Evolutionary conservation across 1,140 invertebrate genomes (phyloP).

Genomic region (Conus ventricosus): DNA sequence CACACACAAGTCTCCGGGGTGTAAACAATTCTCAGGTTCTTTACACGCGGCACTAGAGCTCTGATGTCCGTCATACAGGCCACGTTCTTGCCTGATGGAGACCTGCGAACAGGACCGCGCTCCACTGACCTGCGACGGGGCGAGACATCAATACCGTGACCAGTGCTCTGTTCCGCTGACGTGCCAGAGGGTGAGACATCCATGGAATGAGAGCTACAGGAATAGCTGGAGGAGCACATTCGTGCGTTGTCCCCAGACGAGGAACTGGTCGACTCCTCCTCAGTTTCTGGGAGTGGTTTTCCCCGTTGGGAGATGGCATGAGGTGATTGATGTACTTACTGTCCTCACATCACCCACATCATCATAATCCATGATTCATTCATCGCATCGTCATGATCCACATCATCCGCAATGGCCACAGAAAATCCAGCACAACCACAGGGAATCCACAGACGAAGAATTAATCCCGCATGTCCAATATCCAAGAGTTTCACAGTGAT

Average conservation of each 20-base stretch:
- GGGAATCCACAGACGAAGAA: too few relatives aligned
- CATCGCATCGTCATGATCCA: not conserved
- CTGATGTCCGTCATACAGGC: slow-evolving; percentile 58
- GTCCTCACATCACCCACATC: slow-evolving; percentile 7
- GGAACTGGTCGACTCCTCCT: slow-evolving; percentile 32
- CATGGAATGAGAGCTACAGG: slow-evolving; percentile 33
- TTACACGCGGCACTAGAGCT: slow-evolving; percentile 54
- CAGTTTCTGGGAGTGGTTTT: slow-evolving; percentile 37
- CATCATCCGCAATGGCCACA: not conserved
- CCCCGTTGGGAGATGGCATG: slow-evolving; percentile 54
- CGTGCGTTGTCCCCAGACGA: slow-evolving; percentile 31
- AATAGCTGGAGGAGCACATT: not conserved
- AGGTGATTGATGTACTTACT: slow-evolving; percentile 62
- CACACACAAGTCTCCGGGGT: slow-evolving; percentile 63
- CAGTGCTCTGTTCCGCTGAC: slow-evolving; percentile 9
- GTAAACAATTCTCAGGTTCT: slow-evolving; percentile 58
- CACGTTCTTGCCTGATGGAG: slow-evolving; percentile 37
- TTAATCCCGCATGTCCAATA: too few relatives aligned
- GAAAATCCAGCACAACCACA: too few relatives aligned
- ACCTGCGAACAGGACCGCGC: slow-evolving; percentile 29
- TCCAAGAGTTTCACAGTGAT: too few relatives aligned
- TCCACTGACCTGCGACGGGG: not conserved
- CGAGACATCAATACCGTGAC: slow-evolving; percentile 21
- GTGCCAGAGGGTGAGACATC: slow-evolving; percentile 17
- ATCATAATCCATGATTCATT: not conserved